A percentile compares a stretch with the other conserved stretches of the same genome.
phyloP scores from a whole-genome alignment of 2,113 vertebrate genomes.

The Porphyrio hochstetteri region DNA sequence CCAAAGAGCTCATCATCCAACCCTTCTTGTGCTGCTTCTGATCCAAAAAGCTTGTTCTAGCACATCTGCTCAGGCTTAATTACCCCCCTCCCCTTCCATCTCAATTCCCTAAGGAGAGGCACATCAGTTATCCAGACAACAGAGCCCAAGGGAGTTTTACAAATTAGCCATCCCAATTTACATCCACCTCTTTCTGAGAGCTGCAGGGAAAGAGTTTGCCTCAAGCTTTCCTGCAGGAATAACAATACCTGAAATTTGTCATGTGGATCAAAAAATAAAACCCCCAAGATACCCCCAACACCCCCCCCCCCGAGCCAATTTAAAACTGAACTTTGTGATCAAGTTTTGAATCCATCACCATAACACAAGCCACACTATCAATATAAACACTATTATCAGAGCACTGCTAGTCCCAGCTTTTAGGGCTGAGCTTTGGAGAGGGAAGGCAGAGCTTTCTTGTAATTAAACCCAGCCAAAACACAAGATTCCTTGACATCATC shows the following conservation, averaged over 20 bases:
- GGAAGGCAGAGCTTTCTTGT: background rate
- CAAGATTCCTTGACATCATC: slow-evolving; percentile 39
- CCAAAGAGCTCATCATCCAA: too few relatives aligned
- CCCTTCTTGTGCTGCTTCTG: background rate
- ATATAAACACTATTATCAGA: background rate
- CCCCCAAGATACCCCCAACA: too few relatives aligned
- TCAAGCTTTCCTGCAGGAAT: background rate
- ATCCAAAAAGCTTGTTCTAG: background rate
- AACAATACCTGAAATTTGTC: background rate
- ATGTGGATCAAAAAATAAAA: background rate
- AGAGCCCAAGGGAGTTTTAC: background rate
- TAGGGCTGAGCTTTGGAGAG: background rate
- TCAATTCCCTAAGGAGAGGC: background rate
- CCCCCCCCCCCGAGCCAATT: too few relatives aligned
- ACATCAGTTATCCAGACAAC: background rate
- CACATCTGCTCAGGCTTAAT: background rate
- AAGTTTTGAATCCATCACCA: background rate
- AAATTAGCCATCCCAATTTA: background rate
- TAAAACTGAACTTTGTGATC: background rate
- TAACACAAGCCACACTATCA: background rate
- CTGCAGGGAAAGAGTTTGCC: background rate
- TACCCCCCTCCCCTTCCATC: background rate
- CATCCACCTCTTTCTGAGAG: rapidly evolving
- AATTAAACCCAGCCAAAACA: background rate
- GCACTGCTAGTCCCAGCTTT: background rate